Evolutionary conservation across 2,888 invertebrate genomes (phyloP), one percentile per base, ranked within the genome.

Genomic region (Latrodectus hesperus): DNA sequence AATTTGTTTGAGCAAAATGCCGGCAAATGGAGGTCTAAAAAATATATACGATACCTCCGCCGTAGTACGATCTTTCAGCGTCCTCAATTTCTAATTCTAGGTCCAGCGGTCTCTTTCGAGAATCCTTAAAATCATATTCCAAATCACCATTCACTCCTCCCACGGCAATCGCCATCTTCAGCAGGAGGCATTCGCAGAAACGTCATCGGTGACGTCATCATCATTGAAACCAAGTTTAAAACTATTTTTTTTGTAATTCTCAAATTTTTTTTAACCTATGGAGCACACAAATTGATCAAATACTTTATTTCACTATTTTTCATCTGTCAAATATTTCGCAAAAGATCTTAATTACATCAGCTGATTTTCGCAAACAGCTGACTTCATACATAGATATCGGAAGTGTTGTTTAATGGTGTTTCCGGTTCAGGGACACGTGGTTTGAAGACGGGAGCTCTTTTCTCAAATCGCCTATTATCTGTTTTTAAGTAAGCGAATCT

Each of bases 101-200:
- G 55, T 84, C 74, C 73, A 81, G 71, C 26, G 73, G 80, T 64
- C 83, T 79, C 77, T 89, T 92, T 91, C 81, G 68, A 85, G 82
- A 75, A 82, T 85, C 82, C 68, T 78, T 67, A 64, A 81, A 84
- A 51, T 77, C 88, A 65, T 70, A 68, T 68, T 89, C 74, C 49
- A 74, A 65, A 75, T 78, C 77, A 53, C 74, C 78, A 78, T 73
- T 78, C 77, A 85, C 85, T 68, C 78, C 89, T 78, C 70, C 81
- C 65, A 75, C 70, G 65, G 81, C 70, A 68, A 82, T 85, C 89
- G 89, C 89, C 89, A 89, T 89, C 81, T 88, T 88, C 81, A 79
- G 88, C 88, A 83, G 88, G 75, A 82, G 79, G 67, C 72, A 78
- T 76, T 53, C 16, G 26, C 26, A 38, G 38, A 38, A 38, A 38